A percentile compares a stretch with the other conserved stretches of the same genome.
Evolutionary conservation across 2,113 vertebrate genomes (phyloP).

Genomic region (Gracilinanus agilis): DNA sequence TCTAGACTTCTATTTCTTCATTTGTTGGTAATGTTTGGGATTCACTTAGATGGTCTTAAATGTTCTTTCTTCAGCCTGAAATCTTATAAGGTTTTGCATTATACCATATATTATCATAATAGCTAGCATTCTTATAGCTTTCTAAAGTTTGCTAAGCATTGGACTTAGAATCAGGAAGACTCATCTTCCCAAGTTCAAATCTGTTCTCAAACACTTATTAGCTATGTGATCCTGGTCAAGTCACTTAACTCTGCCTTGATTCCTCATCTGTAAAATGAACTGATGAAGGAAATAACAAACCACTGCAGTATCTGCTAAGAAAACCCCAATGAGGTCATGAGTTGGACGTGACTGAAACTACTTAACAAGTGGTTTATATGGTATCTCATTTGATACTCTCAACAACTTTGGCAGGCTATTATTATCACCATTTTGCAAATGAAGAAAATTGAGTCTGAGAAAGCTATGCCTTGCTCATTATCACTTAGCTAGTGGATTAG

Average conservation of each 20-base stretch:
- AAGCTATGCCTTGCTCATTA: neutral
- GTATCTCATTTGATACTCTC: neutral
- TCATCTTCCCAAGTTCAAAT: too few species aligned
- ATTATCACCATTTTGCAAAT: constrained; percentile 41
- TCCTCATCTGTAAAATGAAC: too few species aligned
- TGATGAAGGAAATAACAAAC: too few species aligned
- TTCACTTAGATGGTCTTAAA: neutral
- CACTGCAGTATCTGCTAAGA: too few species aligned
- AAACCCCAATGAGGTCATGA: too few species aligned
- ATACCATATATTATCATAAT: neutral
- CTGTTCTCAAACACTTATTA: too few species aligned
- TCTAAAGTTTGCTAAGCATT: neutral
- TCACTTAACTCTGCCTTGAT: too few species aligned
- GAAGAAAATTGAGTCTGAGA: constrained; percentile 15
- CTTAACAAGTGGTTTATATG: too few species aligned
- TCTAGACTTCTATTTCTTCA: too few species aligned
- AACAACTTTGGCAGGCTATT: neutral
- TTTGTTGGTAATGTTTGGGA: neutral
- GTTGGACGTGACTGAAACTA: too few species aligned
- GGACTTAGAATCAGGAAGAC: too few species aligned
- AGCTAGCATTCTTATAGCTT: neutral
- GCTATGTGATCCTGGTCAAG: too few species aligned
- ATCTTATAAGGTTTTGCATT: neutral
- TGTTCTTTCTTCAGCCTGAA: neutral
- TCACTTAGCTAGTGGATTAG: neutral